Evolutionary conservation across 2,113 vertebrate species (phyloP), one percentile per base, ranked within the genome.

Genomic region (Cryptomyrus ogoouensis): DNA sequence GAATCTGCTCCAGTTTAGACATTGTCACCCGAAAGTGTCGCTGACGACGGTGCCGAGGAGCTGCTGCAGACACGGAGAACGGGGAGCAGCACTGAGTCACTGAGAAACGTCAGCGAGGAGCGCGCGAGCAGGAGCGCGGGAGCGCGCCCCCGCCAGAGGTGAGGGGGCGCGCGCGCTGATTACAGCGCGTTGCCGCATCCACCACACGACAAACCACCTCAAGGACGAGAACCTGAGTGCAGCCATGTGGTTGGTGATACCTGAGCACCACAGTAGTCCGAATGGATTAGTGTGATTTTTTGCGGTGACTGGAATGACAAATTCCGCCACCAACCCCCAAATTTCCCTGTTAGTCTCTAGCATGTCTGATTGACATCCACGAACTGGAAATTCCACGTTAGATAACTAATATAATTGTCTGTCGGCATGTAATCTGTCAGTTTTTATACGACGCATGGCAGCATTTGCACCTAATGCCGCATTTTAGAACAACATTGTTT

Each of bases 1-100:
- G 95, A 90, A 98, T 90, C 95, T 99, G 98, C 92, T 98, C 98
- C 96, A 97, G 95, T 95, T 98, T 98, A 89, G 97, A 97, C 97
- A 99, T 97, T 92, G 96, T 96, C 93, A 95, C 95, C 87, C 13
- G 89, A 93, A 94, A 93, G 94, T 94, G 95, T 93, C 93, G 95
- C 93, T 90, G 93, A 91, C 93, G 92, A 92, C 90, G 91, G 90
- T 92, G 52, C 91, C 92, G 84, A 92, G 92, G 91, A 93, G 92
- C 86, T 91, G 93, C 92, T 94, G 93, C 91, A 93, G 92, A 94
- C 77, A 47, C 92, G 91, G 92, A 92, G 92, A 92, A 92, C 91
- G 92, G 89, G 86, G 91, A 91, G 94, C 93, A 90, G 92, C 74
- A 90, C 94, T 92, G 94, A 94, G 93, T 92, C 93, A 94, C 94